phyloP scores from a whole-genome alignment of 2,113 vertebrate species.

The Caranx ignobilis region DNA sequence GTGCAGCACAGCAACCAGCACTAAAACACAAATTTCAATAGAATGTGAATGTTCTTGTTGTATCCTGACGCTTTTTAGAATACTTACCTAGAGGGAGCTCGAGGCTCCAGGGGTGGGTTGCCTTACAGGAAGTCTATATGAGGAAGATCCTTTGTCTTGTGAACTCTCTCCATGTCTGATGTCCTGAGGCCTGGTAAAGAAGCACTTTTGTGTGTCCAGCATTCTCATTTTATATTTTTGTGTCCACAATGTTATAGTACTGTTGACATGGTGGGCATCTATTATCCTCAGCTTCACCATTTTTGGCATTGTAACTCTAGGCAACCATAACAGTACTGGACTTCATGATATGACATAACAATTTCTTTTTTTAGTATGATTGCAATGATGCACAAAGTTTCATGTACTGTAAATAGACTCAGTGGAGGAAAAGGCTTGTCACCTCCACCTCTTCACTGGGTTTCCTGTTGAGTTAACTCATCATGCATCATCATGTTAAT shows the following conservation, averaged over 20 bases:
- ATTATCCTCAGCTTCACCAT: background rate
- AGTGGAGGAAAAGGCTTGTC: background rate
- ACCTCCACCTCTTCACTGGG: background rate
- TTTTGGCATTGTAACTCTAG: background rate
- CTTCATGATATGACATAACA: background rate
- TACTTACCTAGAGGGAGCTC: no score
- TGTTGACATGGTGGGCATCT: no score
- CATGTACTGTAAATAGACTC: background rate
- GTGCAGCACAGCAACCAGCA: background rate
- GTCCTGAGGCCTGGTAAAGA: no score
- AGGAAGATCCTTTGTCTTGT: no score
- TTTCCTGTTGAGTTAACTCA: background rate
- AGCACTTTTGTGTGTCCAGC: no score
- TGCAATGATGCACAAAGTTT: background rate
- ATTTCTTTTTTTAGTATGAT: background rate
- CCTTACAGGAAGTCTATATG: no score
- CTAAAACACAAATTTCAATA: background rate
- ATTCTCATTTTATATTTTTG: no score
- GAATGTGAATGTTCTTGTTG: background rate
- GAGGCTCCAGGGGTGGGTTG: no score
- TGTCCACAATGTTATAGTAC: no score
- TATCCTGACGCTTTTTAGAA: no score
- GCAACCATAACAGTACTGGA: background rate
- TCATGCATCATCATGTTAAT: background rate
- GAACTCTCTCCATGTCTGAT: no score